Conservation (phyloP, 2,888 invertebrate genomes). For the Hanleya hanleyi region DNA sequence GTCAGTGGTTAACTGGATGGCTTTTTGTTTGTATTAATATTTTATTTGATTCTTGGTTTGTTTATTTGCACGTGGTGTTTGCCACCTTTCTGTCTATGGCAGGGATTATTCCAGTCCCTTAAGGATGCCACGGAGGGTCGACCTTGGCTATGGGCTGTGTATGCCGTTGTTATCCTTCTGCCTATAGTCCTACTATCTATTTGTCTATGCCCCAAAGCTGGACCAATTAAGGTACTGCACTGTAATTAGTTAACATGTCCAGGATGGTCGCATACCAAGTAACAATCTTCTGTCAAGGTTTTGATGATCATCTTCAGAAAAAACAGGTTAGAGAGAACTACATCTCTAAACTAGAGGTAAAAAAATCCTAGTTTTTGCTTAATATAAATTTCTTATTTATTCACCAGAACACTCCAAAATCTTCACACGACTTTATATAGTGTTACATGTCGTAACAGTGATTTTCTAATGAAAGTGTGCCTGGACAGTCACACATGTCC, state of each 20-base stretch:
- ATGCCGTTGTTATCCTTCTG: conserved; percentile 84
- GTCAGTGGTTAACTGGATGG: too few relatives aligned
- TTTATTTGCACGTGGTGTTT: neutral
- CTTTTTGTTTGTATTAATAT: conserved; percentile 4
- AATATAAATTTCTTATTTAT: too few relatives aligned
- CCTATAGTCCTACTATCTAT: conserved; percentile 87
- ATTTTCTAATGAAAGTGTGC: too few relatives aligned
- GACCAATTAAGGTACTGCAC: conserved; percentile 64
- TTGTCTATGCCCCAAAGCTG: conserved; percentile 80
- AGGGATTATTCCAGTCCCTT: conserved; percentile 82
- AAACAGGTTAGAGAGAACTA: neutral
- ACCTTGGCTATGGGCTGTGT: conserved; percentile 93
- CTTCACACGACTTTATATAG: too few relatives aligned
- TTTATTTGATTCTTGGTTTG: neutral
- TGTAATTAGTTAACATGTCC: too few relatives aligned
- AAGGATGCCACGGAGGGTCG: conserved; percentile 86
- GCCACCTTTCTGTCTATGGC: conserved; percentile 68
- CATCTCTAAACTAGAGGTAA: neutral
- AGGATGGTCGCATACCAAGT: too few relatives aligned
- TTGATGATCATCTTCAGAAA: neutral
- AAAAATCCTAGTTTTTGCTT: too few relatives aligned
- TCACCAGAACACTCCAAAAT: too few relatives aligned
- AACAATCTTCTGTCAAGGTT: too few relatives aligned
- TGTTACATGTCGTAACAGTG: too few relatives aligned
- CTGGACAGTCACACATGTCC: too few relatives aligned